These are phyloP conservation scores for Alitta virens DNA, from an alignment of 2,888 invertebrate species.

Conservation along the genomic window DNA sequence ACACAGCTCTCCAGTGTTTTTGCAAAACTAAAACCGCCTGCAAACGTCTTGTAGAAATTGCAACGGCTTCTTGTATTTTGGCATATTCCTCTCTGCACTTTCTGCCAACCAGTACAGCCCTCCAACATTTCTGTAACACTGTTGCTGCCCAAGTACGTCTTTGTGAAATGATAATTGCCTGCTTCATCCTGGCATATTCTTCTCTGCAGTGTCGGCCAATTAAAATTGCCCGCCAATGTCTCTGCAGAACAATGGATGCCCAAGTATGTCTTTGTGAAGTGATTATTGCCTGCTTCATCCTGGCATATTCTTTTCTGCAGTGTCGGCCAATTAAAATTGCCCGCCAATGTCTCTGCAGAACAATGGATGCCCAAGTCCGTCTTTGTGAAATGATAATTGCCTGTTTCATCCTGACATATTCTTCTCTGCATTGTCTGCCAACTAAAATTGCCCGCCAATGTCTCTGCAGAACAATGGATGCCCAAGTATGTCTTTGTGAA, in stretches of 20 bases:
- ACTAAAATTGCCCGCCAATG: conserved; percentile 10
- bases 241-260: conserved; percentile 21
- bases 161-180: conserved; percentile 14
- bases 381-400: no score
- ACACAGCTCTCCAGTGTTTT: no score
- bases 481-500: conserved; percentile 19
- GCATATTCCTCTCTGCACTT: neutral
- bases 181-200: neutral
- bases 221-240: conserved; percentile 1
- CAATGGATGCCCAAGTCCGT: no score
- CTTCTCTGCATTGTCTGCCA: conserved; percentile 11
- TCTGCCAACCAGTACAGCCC: neutral
- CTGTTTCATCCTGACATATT: neutral
- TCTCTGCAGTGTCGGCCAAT: neutral
- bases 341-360: conserved; percentile 28
- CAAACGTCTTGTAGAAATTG: conserved; percentile 25
- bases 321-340: neutral
- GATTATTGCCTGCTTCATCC: neutral
- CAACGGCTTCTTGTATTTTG: conserved; percentile 14
- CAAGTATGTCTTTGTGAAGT: conserved; percentile 7
- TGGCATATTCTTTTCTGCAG: conserved; percentile 15
- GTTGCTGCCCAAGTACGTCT: neutral
- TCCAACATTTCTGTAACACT: neutral
- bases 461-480: conserved; percentile 20
- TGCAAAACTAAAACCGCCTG: neutral